A percentile compares a stretch with the other conserved stretches of the same genome.
phyloP scores from a whole-genome alignment of 2,113 vertebrate genomes.

The Bagarius yarrelli region DNA sequence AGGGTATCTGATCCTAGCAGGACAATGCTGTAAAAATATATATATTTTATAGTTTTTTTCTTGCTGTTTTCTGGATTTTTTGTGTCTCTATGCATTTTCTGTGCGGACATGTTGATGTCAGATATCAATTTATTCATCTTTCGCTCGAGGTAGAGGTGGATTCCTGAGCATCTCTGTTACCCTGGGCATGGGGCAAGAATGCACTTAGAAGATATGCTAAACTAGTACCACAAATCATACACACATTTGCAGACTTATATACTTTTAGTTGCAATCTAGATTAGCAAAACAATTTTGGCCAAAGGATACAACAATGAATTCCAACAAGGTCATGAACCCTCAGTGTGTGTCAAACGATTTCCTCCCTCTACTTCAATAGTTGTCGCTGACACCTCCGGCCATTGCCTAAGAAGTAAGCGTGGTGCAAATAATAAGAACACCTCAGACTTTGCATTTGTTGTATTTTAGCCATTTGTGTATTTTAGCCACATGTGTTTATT shows the following conservation, averaged over 20 bases:
- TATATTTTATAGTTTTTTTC: neutral
- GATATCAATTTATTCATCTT: neutral
- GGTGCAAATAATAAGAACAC: too few species aligned
- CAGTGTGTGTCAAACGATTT: too few species aligned
- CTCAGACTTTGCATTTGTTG: too few species aligned
- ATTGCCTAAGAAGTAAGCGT: too few species aligned
- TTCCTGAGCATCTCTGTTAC: neutral
- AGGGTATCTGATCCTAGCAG: conserved; percentile 2
- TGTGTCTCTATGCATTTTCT: too few species aligned
- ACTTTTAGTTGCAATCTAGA: neutral
- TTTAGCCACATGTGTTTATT: too few species aligned
- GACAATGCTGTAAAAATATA: neutral
- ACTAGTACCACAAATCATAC: neutral
- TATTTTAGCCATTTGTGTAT: too few species aligned
- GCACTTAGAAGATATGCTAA: neutral
- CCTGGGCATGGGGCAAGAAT: neutral
- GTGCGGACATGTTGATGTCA: too few species aligned
- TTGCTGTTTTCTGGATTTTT: neutral
- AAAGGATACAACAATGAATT: neutral
- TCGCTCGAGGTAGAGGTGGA: neutral
- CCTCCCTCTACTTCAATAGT: too few species aligned
- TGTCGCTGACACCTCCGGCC: too few species aligned
- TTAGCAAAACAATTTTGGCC: neutral
- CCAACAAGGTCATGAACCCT: too few species aligned
- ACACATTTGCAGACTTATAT: neutral